A percentile compares a stretch with the other conserved stretches of the same genome.
phyloP scores from a whole-genome alignment of 2,888 invertebrate genomes.

The Ophioninae sp. region DNA sequence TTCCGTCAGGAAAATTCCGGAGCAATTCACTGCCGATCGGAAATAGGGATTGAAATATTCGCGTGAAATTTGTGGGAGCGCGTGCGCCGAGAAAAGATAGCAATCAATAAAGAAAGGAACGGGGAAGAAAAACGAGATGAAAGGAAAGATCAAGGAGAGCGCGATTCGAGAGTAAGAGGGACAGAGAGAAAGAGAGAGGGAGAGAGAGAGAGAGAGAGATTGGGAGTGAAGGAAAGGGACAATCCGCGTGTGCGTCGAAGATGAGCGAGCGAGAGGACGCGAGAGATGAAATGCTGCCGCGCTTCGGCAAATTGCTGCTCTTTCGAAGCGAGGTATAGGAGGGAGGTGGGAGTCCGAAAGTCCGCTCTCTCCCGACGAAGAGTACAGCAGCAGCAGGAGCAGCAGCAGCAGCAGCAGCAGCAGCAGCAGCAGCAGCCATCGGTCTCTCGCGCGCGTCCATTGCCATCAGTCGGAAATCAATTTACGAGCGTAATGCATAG shows the following conservation, averaged over 20 bases:
- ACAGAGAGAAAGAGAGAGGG: neutral
- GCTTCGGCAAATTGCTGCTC: conserved; percentile 61
- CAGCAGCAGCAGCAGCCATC: conserved; percentile 56
- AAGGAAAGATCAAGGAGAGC: conserved; percentile 59
- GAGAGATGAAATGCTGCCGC: conserved; percentile 62
- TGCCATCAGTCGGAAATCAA: conserved; percentile 71
- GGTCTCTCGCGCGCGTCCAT: conserved; percentile 58
- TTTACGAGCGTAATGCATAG: conserved; percentile 73
- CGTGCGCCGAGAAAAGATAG: conserved; percentile 46
- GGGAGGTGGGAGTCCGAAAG: conserved; percentile 59
- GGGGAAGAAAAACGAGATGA: conserved; percentile 33
- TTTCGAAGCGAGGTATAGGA: conserved; percentile 40
- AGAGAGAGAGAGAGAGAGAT: neutral
- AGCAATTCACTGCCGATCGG: neutral
- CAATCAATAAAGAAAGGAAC: conserved; percentile 37
- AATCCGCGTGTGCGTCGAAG: conserved; percentile 45
- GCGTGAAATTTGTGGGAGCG: conserved; percentile 53
- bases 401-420: too few species aligned
- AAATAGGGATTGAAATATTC: conserved; percentile 46
- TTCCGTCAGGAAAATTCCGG: neutral
- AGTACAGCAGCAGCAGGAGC: too few species aligned
- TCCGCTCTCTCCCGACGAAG: conserved; percentile 27
- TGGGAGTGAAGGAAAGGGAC: conserved; percentile 11
- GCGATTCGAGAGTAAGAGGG: neutral
- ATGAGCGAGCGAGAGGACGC: conserved; percentile 41